Evolutionary conservation across 2,113 vertebrate species (phyloP), one percentile per base, ranked within the genome.

Genomic region (Puffinus mauretanicus): DNA sequence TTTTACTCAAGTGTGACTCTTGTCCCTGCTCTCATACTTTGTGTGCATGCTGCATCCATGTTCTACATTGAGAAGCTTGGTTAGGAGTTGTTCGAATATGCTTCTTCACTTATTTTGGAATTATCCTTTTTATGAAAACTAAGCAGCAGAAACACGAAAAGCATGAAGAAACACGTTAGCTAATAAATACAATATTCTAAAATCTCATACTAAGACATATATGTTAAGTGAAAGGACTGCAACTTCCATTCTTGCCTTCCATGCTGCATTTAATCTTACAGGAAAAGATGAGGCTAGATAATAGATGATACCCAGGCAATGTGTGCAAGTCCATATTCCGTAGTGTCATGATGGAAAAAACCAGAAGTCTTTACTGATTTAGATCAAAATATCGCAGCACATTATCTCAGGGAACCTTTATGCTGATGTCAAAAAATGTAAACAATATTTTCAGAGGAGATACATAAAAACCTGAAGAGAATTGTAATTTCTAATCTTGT

Each of bases 171-270:
- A 67, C 19, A 52, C 71, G 32, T 80, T 82, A 38, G 76, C 42
- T 90, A 86, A 94, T 95, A 88, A 93, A 96, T 34, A 58, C 46
- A 69, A 29, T n/a, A 51, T 95, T 84, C 46, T 94, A 73, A 82
- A 94, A 60, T 96, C 67, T 91, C 57, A 65, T 81, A 46, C 55
- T 65, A 62, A 77, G 79, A 88, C 64, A 81, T 66, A 62, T 52
- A 88, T 34, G 6, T 88, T 83, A 95, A 91, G 52, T 96, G 70
- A 91, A 72, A 40, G 60, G 57, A 16, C 61, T 82, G 16, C 32
- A 96, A 47, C 75, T 96, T 96, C 88, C 81, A 71, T 62, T 72
- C 54, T 82, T 95, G 34, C 79, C 46, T 54, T 87, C 73, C 70
- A 38, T 84, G 32, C 34, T 93, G 52, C 89, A 70, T 79, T 91